These are phyloP conservation scores for Heliconius cydno DNA, from an alignment of 2,888 invertebrate genomes.

Conservation along the genomic window DNA sequence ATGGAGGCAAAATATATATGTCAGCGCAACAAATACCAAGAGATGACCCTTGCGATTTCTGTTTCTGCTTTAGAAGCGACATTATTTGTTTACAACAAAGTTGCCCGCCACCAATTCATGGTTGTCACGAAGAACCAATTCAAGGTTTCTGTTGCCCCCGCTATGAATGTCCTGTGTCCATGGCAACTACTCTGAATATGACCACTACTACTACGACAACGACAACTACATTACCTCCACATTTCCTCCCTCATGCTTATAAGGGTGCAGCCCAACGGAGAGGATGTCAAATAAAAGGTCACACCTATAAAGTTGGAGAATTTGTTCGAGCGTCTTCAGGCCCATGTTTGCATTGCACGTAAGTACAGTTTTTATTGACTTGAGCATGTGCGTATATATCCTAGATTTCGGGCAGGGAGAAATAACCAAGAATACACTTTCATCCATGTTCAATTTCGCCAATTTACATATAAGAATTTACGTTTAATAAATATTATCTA, in stretches of 20 bases:
- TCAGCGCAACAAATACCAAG: slow-evolving; percentile 97
- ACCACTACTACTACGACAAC: slow-evolving; percentile 95
- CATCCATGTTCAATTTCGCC: neutral
- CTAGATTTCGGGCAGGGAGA: neutral
- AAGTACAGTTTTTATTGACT: slow-evolving; percentile 74
- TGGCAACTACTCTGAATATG: slow-evolving; percentile 91
- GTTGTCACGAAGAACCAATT: slow-evolving; percentile 96
- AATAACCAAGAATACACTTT: neutral
- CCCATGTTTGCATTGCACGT: slow-evolving; percentile 97
- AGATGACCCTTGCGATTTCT: slow-evolving; percentile 97
- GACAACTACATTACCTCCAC: slow-evolving; percentile 92
- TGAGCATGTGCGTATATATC: neutral
- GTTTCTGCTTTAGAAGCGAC: slow-evolving; percentile 98
- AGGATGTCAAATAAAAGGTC: slow-evolving; percentile 94
- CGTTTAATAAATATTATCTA: neutral
- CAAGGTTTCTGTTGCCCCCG: slow-evolving; percentile 97
- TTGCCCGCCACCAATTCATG: slow-evolving; percentile 96
- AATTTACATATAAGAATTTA: neutral
- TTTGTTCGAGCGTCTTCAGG: slow-evolving; percentile 93
- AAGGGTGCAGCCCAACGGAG: slow-evolving; percentile 88
- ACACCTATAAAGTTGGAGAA: slow-evolving; percentile 93
- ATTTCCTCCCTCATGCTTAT: slow-evolving; percentile 91
- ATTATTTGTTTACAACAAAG: slow-evolving; percentile 97
- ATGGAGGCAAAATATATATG: slow-evolving; percentile 95
- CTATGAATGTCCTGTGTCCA: slow-evolving; percentile 96